A percentile compares a stretch with the other conserved stretches of the same genome.
phyloP scores from a whole-genome alignment of 2,113 vertebrate genomes.

The Sarotherodon lohbergeri region DNA sequence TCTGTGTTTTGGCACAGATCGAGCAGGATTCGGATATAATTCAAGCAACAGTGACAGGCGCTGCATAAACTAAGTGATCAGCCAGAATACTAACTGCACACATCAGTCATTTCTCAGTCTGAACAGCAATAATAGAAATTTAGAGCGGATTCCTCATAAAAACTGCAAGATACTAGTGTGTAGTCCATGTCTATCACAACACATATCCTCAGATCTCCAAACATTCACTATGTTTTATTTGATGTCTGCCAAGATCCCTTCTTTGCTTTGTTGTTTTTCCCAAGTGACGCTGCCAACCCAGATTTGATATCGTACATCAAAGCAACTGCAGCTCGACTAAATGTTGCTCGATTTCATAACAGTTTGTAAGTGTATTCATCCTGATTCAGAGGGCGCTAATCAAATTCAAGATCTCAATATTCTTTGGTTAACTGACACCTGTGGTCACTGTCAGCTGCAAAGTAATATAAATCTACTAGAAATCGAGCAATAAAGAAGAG shows the following conservation, averaged over 20 bases:
- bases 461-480: background rate
- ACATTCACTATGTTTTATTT: constrained; percentile 16
- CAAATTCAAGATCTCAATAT: background rate
- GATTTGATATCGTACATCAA: constrained; percentile 31
- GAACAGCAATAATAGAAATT: background rate
- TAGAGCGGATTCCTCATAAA: background rate
- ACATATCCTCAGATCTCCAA: constrained; percentile 15
- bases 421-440: background rate
- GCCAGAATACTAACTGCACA: background rate
- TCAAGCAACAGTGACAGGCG: background rate
- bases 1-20: background rate
- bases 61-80: background rate
- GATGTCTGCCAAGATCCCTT: constrained; percentile 25
- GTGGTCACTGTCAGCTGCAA: background rate
- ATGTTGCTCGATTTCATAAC: background rate
- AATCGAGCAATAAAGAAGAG: background rate
- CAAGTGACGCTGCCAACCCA: constrained; percentile 14
- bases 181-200: constrained; percentile 8
- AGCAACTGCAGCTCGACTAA: background rate
- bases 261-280: constrained; percentile 1
- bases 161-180: background rate
- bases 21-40: background rate
- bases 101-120: background rate
- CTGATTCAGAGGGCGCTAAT: background rate
- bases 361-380: background rate